Percentiles rank a stretch among this genome's conserved stretches.
Evolutionary conservation across 2,888 invertebrate species (phyloP).

Genomic region (Cosmopolites sordidus): DNA sequence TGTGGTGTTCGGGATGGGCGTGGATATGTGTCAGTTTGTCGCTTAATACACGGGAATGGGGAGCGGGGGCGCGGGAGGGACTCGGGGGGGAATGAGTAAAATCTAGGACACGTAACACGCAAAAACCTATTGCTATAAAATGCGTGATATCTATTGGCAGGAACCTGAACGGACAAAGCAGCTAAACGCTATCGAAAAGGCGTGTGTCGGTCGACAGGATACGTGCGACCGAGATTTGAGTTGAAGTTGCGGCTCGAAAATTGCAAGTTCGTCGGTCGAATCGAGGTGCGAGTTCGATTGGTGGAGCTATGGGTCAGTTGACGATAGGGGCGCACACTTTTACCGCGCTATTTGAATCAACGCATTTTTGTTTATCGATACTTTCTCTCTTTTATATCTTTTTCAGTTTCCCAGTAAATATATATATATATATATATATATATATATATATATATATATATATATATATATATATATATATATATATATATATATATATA

Average conservation of each 20-base stretch:
- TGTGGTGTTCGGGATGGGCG: conserved; percentile 24
- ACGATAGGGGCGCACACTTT: no score
- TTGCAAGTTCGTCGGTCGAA: no score
- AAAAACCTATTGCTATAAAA: conserved; percentile 45
- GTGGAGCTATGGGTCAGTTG: not conserved
- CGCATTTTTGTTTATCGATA: no score
- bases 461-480: no score
- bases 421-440: no score
- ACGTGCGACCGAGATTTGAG: conserved; percentile 31
- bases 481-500: no score
- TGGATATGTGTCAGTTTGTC: conserved; percentile 34
- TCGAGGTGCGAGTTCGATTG: not conserved
- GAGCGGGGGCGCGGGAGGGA: conserved; percentile 34
- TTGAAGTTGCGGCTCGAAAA: no score
- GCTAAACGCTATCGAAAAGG: conserved; percentile 41
- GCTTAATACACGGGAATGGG: conserved; percentile 18
- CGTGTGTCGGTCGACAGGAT: conserved; percentile 28
- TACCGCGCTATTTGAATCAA: no score
- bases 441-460: no score
- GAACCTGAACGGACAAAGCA: conserved; percentile 51
- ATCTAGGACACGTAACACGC: conserved; percentile 35
- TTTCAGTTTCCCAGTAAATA: no score
- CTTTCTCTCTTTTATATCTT: no score
- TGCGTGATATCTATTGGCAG: conserved; percentile 45
- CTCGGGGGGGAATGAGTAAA: conserved; percentile 1